Conservation (phyloP, 1,140 invertebrate species). For the Euura saliciscinereae region DNA sequence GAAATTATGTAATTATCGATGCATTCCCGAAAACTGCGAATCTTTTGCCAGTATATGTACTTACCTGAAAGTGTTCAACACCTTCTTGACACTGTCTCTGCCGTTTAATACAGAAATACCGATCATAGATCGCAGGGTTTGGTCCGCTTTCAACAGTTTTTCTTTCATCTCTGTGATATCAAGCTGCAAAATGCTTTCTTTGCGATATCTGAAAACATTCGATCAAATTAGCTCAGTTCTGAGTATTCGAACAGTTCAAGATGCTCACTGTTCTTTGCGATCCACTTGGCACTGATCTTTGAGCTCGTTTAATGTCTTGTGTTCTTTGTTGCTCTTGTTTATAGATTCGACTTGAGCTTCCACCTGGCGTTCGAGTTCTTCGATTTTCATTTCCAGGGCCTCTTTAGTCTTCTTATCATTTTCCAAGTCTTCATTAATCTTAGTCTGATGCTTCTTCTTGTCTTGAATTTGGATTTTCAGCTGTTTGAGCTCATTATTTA, state of each 20-base stretch:
- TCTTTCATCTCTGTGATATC: conserved; percentile 90
- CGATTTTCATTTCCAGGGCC: conserved; percentile 84
- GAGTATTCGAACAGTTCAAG: neutral
- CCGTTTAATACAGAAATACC: conserved; percentile 97
- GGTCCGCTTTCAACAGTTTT: conserved; percentile 94
- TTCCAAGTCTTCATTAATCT: conserved; percentile 85
- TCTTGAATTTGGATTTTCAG: conserved; percentile 88
- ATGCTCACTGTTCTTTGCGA: conserved; percentile 76
- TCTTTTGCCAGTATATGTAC: neutral
- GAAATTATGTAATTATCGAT: conserved; percentile 8
- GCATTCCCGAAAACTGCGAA: neutral
- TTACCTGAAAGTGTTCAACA: conserved; percentile 84
- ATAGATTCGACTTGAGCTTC: conserved; percentile 88
- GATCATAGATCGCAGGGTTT: conserved; percentile 93
- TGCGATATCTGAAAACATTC: conserved; percentile 62
- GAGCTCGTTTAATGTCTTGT: conserved; percentile 93
- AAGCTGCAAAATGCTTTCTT: conserved; percentile 94
- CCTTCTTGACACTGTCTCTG: conserved; percentile 94
- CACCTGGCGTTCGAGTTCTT: conserved; percentile 85
- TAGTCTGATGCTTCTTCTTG: conserved; percentile 85
- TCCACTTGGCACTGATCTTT: conserved; percentile 93
- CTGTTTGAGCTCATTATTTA: conserved; percentile 91
- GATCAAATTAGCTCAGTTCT: neutral
- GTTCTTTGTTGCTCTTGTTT: conserved; percentile 94
- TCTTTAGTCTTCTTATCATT: conserved; percentile 84